Evolutionary conservation across 2,888 invertebrate species (phyloP), one percentile per base, ranked within the genome.

Genomic region (Lasioglossum morio): DNA sequence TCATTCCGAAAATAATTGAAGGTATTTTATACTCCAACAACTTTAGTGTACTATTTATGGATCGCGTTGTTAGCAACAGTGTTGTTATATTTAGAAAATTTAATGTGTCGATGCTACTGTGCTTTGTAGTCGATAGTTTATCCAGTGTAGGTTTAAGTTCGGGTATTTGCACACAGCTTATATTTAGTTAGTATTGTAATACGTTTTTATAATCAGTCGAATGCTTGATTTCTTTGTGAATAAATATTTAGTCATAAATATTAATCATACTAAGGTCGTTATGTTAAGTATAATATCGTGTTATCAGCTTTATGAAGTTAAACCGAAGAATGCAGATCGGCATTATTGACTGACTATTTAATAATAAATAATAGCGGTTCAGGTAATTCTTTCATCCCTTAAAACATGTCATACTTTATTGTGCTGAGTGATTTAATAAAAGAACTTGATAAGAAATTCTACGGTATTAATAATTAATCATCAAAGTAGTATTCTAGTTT

Each of bases 41-140:
- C n/a, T n/a, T 40, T n/a, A 2, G 37, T n/a, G 14, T 5, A n/a
- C n/a, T 70, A 40, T 70, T 70, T 70, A 40, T 40, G 70, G 40
- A 40, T 0, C n/a, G 1, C 2, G 70, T 19, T 70, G 23, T 70
- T 40, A 14, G 40, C 12, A 40, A 70, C 70, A 40, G 40, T 40
- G 40, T 40, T 40, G 37, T 70, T 40, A 70, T 70, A 40, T 70
- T 40, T 70, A 40, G 70, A 40, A n/a, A 23, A 70, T 70, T n/a
- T n/a, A n/a, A 70, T 40, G 4, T 23, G 40, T 23, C 69, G 7
- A n/a, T 40, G 37, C n/a, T 12, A 70, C 14, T 40, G 14, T 70
- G n/a, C 70, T 37, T 12, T 37, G 34, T 34, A 37, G 37, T 23
- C 10, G 19, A 23, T 40, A 37, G 19, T 69, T 69, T 1, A 23